A percentile compares a stretch with the other conserved stretches of the same genome.
phyloP scores from a whole-genome alignment of 2,113 vertebrate species.

The Rattus norvegicus region GRCr8 NC_086022.1:124648001-124648500 shows the following conservation, averaged over 20 bases:
- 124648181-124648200: background rate
- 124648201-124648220: background rate
- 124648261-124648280: conserved; percentile 89
- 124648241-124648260: background rate
- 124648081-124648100: background rate
- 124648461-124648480: too few relatives aligned
- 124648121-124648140: background rate
- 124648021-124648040: too few relatives aligned
- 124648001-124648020: too few relatives aligned
- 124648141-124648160: background rate
- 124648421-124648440: too few relatives aligned
- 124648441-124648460: accelerated
- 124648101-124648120: background rate
- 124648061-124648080: background rate
- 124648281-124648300: conserved; percentile 93
- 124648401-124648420: background rate
- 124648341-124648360: conserved; percentile 93
- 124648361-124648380: conserved; percentile 60
- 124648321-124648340: conserved; percentile 91
- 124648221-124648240: background rate
- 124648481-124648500: background rate
- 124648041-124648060: background rate
- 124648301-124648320: conserved; percentile 89
- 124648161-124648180: background rate
- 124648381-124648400: background rate